phyloP scores from a whole-genome alignment of 37 sponge, comb jelly and placozoan species.

The Aphrocallistes beatrix region DNA sequence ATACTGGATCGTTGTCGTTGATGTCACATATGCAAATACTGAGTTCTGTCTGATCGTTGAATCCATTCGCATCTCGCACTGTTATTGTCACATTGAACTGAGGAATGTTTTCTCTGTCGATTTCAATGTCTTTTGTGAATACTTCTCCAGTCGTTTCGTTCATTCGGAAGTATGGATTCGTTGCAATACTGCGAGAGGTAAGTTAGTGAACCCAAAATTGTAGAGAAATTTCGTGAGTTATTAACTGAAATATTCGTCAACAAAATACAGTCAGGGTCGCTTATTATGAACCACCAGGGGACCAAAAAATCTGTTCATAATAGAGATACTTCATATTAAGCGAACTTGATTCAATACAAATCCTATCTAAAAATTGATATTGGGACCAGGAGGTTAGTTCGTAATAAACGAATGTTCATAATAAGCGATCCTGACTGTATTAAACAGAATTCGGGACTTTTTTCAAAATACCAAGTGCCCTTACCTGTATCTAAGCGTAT shows the following conservation, averaged over 20 bases:
- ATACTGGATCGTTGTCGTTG: neutral
- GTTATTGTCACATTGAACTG: neutral
- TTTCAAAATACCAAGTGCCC: neutral
- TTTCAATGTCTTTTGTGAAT: neutral
- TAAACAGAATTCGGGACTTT: neutral
- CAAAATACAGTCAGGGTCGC: too few relatives aligned
- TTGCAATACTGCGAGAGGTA: neutral
- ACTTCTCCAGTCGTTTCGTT: neutral
- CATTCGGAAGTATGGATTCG: neutral
- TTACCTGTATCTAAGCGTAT: neutral
- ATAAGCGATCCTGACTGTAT: neutral
- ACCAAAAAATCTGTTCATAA: too few relatives aligned
- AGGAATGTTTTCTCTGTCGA: neutral
- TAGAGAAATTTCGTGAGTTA: too few relatives aligned
- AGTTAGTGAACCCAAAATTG: too few relatives aligned
- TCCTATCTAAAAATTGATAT: neutral
- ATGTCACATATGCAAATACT: conserved; percentile 15
- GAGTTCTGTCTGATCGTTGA: neutral
- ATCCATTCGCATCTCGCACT: neutral
- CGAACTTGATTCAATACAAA: neutral
- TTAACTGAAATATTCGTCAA: too few relatives aligned
- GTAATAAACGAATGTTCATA: neutral
- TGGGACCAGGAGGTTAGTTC: neutral
- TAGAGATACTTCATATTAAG: too few relatives aligned
- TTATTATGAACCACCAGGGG: too few relatives aligned